Base-by-base conservation (phyloP, 2,797 vertebrate genomes). In the Moxostoma hubbsi region DNA sequence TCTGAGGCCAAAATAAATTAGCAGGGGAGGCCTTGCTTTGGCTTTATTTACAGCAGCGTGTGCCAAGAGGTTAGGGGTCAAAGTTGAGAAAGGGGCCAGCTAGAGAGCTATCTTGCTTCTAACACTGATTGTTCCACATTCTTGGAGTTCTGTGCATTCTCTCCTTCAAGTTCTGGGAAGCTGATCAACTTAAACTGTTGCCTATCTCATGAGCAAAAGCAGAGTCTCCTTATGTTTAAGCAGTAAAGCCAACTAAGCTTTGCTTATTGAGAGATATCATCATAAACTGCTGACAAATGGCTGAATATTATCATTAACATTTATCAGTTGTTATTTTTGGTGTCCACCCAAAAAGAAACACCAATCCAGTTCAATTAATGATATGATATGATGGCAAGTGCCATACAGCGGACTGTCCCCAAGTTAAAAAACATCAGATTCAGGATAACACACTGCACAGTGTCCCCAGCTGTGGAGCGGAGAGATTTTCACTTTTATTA, bases 1-100 rank as follows among this genome's bases (percentile, higher is more conserved):
- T 85, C 83, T 89, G 86, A 89, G 85, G 87, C 84, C 92, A 89
- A 92, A 88, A 87, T 92, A 93, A 94, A 92, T 94, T 91, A 92
- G 83, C 89, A 84, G 88, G 91, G 89, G 90, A 92, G 92, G 89
- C 90, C 91, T 90, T 92, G 93, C 90, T 88, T 93, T 91, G 89
- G 88, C 92, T 93, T 94, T 95, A 95, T 94, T 94, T 94, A 92
- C 87, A 91, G 85, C 92, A 91, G 93, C 92, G 94, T 94, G 90
- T 90, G 1, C 88, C 89, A 88, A 87, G 85, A 92, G 94, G 94
- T 94, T 93, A 93, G 86, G 93, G 94, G 94, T 95, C 93, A 95
- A 93, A 95, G 95, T 95, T 95, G 93, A 95, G 85, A 91, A 85
- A 72, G 86, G 88, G 93, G 94, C 86, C 92, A 94, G 90, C 83